phyloP scores from a whole-genome alignment of 2,797 vertebrate genomes.

The Neoniphon sammara region DNA sequence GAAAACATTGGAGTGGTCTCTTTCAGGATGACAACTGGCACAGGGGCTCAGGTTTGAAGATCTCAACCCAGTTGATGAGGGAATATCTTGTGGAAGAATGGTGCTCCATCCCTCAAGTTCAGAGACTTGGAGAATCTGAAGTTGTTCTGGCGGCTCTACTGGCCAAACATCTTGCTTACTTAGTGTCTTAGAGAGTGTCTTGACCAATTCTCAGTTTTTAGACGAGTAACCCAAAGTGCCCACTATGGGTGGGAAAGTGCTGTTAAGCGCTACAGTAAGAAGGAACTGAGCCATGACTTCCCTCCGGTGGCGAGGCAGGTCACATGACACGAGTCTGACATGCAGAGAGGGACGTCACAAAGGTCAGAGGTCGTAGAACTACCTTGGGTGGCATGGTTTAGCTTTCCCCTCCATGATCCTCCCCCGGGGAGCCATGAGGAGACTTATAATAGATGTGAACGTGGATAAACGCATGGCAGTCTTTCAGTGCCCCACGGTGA shows the following conservation, averaged over 20 bases:
- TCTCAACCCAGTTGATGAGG: too few relatives aligned
- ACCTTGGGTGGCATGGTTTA: conserved; percentile 79
- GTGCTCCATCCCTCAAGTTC: too few relatives aligned
- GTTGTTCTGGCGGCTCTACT: too few relatives aligned
- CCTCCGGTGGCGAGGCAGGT: conserved; percentile 50
- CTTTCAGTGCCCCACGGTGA: conserved; percentile 45
- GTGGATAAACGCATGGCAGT: conserved; percentile 39
- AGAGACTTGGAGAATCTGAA: too few relatives aligned
- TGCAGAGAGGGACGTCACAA: conserved; percentile 59
- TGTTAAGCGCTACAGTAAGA: conserved; percentile 67
- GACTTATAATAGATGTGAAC: conserved; percentile 71
- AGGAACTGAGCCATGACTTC: conserved; percentile 53
- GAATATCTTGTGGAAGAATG: too few relatives aligned
- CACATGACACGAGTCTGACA: conserved; percentile 52
- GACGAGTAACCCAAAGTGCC: conserved; percentile 50
- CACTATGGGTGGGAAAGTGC: conserved; percentile 42
- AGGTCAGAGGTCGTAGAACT: conserved; percentile 76
- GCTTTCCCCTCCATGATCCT: conserved; percentile 56
- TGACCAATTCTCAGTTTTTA: conserved; percentile 40
- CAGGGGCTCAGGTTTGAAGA: too few relatives aligned
- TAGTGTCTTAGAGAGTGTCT: too few relatives aligned
- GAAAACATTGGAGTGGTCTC: too few relatives aligned
- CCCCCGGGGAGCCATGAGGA: conserved; percentile 66
- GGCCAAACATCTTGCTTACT: too few relatives aligned
- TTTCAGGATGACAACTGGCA: too few relatives aligned